These are phyloP conservation scores for Microchrysa polita DNA, from an alignment of 2,888 invertebrate species.

Conservation along the genomic window DNA sequence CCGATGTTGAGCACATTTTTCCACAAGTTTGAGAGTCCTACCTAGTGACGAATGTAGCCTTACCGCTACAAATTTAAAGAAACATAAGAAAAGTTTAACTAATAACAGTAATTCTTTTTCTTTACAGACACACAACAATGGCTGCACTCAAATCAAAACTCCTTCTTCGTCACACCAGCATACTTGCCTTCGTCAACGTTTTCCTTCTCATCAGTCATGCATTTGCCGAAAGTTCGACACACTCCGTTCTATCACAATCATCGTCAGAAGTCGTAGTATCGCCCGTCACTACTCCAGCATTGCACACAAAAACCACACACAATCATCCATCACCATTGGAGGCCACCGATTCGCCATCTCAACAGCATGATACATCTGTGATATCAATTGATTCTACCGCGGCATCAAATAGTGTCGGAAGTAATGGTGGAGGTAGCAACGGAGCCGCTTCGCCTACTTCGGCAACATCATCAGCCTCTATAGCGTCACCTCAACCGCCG, in stretches of 20 bases:
- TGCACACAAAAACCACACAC: constrained; percentile 29
- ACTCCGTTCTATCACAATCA: constrained; percentile 18
- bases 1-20: too few species aligned
- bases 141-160: background rate
- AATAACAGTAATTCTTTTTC: too few species aligned
- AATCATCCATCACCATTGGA: background rate
- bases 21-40: too few species aligned
- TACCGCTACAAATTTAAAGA: too few species aligned
- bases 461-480: constrained; percentile 39
- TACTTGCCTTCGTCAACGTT: constrained; percentile 1
- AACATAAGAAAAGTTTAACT: too few species aligned
- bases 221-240: constrained; percentile 13
- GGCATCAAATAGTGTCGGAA: constrained; percentile 3
- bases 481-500: constrained; percentile 37
- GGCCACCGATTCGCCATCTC: constrained; percentile 15
- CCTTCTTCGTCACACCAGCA: background rate
- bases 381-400: constrained; percentile 32
- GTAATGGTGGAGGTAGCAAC: constrained; percentile 13
- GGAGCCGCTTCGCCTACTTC: constrained; percentile 11
- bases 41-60: too few species aligned
- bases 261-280: constrained; percentile 19
- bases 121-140: constrained; percentile 26
- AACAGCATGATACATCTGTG: constrained; percentile 39
- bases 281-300: constrained; percentile 9
- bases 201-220: background rate